phyloP scores from a whole-genome alignment of 2,113 vertebrate species.

The Scartelaos histophorus region DNA sequence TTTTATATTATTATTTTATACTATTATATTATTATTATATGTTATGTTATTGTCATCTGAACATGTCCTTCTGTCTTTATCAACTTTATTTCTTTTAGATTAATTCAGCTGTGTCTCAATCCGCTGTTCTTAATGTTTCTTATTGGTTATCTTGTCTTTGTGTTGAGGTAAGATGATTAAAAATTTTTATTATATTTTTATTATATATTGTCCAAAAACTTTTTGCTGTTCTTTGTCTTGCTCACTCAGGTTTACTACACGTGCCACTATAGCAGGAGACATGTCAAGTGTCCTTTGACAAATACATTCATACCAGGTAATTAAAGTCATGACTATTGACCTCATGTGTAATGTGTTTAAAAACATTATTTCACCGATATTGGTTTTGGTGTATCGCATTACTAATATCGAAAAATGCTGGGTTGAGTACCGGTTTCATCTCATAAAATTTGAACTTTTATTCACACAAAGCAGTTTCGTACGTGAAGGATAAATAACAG shows the following conservation, averaged over 20 bases:
- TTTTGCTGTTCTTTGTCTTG: neutral
- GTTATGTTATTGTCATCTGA: neutral
- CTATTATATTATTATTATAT: neutral
- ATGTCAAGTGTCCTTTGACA: slow-evolving; percentile 77
- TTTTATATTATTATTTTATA: neutral
- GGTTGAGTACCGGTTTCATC: no score
- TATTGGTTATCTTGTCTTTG: slow-evolving; percentile 74
- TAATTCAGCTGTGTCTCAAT: slow-evolving; percentile 35
- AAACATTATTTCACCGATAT: no score
- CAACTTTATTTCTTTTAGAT: slow-evolving; percentile 48
- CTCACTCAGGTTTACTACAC: slow-evolving; percentile 46
- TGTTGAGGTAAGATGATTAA: slow-evolving; percentile 66
- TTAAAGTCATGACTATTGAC: slow-evolving; percentile 39
- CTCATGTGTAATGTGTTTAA: no score
- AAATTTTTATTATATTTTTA: no score
- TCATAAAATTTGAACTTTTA: no score
- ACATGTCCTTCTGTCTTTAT: neutral
- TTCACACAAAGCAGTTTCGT: no score
- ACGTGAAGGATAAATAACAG: no score
- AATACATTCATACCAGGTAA: slow-evolving; percentile 73
- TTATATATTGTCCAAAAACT: neutral
- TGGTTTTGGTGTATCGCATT: no score
- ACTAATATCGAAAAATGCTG: no score
- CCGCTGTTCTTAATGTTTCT: slow-evolving; percentile 60
- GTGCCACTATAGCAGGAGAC: slow-evolving; percentile 69